Conservation (phyloP, 64 coral and sea anemone genomes). For the Hydrozoanthus tunicans region DNA sequence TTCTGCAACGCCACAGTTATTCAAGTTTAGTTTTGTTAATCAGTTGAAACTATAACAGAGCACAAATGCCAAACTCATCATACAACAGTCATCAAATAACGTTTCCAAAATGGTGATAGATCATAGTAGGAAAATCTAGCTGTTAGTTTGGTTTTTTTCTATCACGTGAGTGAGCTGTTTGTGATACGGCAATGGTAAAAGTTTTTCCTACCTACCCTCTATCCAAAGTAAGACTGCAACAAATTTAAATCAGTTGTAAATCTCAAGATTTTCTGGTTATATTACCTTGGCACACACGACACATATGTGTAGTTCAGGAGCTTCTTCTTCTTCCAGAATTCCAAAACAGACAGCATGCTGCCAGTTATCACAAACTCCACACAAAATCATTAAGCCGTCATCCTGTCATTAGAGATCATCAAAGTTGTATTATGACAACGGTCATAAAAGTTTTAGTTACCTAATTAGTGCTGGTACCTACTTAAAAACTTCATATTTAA, state of each 20-base stretch:
- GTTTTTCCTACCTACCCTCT: no score
- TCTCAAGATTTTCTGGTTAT: no score
- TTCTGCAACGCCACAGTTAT: conserved; percentile 33
- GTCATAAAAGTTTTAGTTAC: neutral
- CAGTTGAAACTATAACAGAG: no score
- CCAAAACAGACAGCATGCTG: conserved; percentile 92
- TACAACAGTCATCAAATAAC: no score
- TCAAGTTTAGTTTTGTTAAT: neutral
- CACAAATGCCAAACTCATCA: no score
- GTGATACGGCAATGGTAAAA: no score
- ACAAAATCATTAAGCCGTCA: conserved; percentile 97
- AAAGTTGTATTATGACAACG: no score
- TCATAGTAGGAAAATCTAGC: neutral
- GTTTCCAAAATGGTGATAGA: no score
- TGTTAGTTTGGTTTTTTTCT: neutral
- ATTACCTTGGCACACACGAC: conserved; percentile 78
- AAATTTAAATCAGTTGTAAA: no score
- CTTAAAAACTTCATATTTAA: no score
- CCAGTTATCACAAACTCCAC: conserved; percentile 91
- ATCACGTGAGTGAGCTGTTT: no score
- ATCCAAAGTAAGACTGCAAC: no score
- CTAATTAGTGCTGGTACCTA: neutral
- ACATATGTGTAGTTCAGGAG: conserved; percentile 88
- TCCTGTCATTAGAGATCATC: conserved; percentile 53
- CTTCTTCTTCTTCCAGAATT: conserved; percentile 83